Evolutionary conservation across 2,888 invertebrate species (phyloP).

Genomic region (Allygus modestus): DNA sequence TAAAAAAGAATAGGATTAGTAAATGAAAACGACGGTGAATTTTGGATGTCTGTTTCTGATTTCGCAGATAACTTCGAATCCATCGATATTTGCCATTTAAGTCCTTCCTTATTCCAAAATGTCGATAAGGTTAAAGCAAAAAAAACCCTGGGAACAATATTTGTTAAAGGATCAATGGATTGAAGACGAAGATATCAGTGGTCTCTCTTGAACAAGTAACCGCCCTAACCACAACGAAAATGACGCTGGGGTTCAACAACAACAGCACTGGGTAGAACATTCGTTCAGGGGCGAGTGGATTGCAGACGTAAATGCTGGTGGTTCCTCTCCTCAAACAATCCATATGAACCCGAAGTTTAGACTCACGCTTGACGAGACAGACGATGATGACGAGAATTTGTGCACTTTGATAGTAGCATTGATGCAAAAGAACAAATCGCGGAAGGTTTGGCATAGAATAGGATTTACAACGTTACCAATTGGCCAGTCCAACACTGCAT

Average conservation of each 20-base stretch:
- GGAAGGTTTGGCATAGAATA: neutral
- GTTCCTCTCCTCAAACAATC: neutral
- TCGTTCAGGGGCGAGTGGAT: neutral
- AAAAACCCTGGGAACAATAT: neutral
- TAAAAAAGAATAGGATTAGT: neutral
- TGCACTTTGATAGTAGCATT: neutral
- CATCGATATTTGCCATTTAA: constrained; percentile 2
- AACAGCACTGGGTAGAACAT: neutral
- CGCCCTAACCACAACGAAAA: too few species aligned
- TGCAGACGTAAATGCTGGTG: neutral
- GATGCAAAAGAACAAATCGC: neutral
- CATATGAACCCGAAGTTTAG: neutral
- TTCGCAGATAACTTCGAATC: neutral
- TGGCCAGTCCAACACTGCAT: neutral
- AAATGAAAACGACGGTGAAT: neutral
- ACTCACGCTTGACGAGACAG: neutral
- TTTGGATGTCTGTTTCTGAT: neutral
- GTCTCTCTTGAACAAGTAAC: too few species aligned
- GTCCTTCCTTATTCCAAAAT: neutral
- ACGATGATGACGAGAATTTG: neutral
- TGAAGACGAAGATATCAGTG: neutral
- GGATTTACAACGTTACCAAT: neutral
- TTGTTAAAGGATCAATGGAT: neutral
- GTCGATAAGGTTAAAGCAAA: neutral
- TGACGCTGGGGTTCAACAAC: too few species aligned